A percentile compares a stretch with the other conserved stretches of the same genome.
These are phyloP conservation scores for Probosciger aterrimus DNA, from an alignment of 2,113 vertebrate species.

Conservation along the genomic window DNA sequence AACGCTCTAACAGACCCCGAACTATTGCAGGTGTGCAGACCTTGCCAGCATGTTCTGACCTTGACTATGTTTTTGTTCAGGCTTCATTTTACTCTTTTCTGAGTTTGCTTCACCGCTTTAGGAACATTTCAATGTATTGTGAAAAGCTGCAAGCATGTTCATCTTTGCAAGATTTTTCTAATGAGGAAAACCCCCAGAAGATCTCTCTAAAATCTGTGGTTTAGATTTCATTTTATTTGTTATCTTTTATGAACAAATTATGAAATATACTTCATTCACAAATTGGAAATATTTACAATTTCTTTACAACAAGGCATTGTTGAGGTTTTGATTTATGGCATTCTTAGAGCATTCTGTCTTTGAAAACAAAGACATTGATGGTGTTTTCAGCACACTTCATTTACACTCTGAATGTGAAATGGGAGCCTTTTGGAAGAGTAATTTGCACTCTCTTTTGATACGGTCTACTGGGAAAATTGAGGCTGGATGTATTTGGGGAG, in stretches of 20 bases:
- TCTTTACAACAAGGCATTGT: constrained; percentile 76
- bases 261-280: constrained; percentile 78
- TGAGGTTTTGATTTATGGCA: constrained; percentile 70
- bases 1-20: not conserved
- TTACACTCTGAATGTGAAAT: constrained; percentile 56
- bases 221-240: constrained; percentile 66
- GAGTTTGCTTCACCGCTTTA: not conserved
- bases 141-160: constrained; percentile 38
- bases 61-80: not conserved
- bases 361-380: constrained; percentile 75
- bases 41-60: not conserved
- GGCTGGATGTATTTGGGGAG: not conserved
- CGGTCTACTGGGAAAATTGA: constrained; percentile 4
- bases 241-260: constrained; percentile 77
- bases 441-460: constrained; percentile 47
- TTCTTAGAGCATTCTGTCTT: constrained; percentile 71
- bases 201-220: not conserved
- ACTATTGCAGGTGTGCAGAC: not conserved
- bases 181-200: not conserved
- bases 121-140: not conserved
- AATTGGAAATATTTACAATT: constrained; percentile 77
- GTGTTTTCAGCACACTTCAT: constrained; percentile 53
- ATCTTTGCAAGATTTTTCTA: constrained; percentile 14
- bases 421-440: constrained; percentile 48
- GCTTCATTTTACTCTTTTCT: not conserved